Conservation (phyloP, 2,888 invertebrate species). For the Camponotus fellah region DNA sequence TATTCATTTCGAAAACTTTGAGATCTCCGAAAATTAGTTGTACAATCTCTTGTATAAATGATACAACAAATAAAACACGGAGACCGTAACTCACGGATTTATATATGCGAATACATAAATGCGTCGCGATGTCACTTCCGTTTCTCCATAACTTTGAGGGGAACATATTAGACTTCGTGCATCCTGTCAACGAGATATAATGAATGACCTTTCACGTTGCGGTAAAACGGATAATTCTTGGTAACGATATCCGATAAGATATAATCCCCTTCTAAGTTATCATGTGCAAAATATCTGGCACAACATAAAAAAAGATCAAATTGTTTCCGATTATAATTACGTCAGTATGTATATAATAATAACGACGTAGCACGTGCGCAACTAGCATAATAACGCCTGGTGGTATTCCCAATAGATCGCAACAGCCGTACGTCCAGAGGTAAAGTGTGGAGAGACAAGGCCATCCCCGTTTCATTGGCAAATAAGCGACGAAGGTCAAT, state of each 20-base stretch:
- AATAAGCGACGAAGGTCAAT: constrained; percentile 63
- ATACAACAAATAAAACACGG: constrained; percentile 32
- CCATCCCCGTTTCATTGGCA: constrained; percentile 30
- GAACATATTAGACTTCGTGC: too few species aligned
- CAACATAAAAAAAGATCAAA: constrained; percentile 55
- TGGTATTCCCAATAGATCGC: constrained; percentile 37
- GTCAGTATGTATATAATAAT: constrained; percentile 41
- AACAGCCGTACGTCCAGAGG: constrained; percentile 23
- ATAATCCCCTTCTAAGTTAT: neutral
- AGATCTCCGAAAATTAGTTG: neutral
- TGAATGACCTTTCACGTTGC: constrained; percentile 59
- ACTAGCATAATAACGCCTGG: neutral
- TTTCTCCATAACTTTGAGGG: too few species aligned
- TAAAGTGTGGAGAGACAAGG: constrained; percentile 56
- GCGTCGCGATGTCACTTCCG: constrained; percentile 1
- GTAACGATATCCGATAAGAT: constrained; percentile 19
- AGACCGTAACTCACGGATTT: neutral
- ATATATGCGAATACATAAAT: constrained; percentile 34
- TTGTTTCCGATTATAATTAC: constrained; percentile 70
- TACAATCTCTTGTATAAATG: neutral
- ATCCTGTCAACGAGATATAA: constrained; percentile 56
- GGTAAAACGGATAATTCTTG: constrained; percentile 41
- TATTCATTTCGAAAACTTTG: constrained; percentile 20
- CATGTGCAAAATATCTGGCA: constrained; percentile 58
- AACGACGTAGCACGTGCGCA: neutral